Conservation (phyloP, 2,797 vertebrate species). For the Sebastes vulpes region DNA sequence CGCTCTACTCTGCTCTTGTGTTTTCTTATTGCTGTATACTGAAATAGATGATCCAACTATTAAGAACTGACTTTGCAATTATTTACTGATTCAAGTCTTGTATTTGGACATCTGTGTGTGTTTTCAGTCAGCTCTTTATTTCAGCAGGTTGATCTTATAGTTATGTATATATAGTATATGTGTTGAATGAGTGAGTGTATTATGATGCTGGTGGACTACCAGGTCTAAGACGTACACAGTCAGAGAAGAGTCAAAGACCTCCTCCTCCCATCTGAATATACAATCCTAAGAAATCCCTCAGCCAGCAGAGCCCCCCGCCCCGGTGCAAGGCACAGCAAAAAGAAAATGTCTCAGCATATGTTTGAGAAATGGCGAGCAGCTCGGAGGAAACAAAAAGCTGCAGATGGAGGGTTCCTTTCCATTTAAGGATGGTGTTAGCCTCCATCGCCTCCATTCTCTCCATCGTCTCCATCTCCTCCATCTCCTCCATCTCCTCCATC, state of each 20-base stretch:
- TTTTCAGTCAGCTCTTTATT: neutral
- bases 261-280: constrained; percentile 19
- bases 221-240: neutral
- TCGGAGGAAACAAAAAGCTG: constrained; percentile 51
- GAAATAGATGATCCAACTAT: too few species aligned
- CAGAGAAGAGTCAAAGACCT: neutral
- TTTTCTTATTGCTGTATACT: neutral
- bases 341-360: constrained; percentile 49
- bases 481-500: too few species aligned
- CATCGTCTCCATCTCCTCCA: too few species aligned
- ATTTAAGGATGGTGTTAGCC: constrained; percentile 60
- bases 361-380: constrained; percentile 40
- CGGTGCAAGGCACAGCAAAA: constrained; percentile 27
- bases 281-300: constrained; percentile 43
- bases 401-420: constrained; percentile 54
- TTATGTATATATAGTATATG: neutral
- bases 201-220: constrained; percentile 5
- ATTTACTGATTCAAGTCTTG: neutral
- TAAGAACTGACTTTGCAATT: neutral
- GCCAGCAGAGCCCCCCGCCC: constrained; percentile 34
- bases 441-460: neutral
- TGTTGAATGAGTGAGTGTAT: neutral
- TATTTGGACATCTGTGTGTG: neutral
- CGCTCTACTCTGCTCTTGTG: neutral
- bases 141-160: neutral